A percentile compares a stretch with the other conserved stretches of the same genome.
Conservation (phyloP, 2,888 invertebrate genomes). For the Alcis repandata region DNA sequence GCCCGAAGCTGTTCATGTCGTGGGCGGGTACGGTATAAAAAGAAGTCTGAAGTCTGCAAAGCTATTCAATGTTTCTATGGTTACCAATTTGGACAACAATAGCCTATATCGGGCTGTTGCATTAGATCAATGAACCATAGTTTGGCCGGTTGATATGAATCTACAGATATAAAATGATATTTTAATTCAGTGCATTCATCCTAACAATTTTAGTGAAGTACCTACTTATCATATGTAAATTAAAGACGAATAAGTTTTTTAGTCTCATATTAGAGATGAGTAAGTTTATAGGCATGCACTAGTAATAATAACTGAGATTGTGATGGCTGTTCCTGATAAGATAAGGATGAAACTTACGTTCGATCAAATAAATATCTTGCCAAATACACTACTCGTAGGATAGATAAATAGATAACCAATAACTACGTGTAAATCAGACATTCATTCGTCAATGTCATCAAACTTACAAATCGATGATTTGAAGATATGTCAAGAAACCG, state of each 20-base stretch:
- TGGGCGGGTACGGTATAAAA: slow-evolving; percentile 47
- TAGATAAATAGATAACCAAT: neutral
- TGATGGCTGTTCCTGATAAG: neutral
- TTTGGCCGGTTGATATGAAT: neutral
- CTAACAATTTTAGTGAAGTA: too few species aligned
- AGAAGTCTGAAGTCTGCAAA: slow-evolving; percentile 52
- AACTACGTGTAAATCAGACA: neutral
- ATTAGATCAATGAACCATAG: slow-evolving; percentile 29
- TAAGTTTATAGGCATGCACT: neutral
- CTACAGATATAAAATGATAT: neutral
- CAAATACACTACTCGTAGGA: neutral
- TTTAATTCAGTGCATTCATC: too few species aligned
- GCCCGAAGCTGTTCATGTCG: slow-evolving; percentile 36
- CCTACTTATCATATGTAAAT: too few species aligned
- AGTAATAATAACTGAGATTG: neutral
- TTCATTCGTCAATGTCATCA: neutral
- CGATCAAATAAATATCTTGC: neutral
- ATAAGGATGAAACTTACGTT: slow-evolving; percentile 2
- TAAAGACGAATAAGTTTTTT: too few species aligned
- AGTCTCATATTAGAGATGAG: neutral
- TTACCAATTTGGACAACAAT: slow-evolving; percentile 74
- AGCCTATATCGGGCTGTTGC: slow-evolving; percentile 29
- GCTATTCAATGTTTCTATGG: slow-evolving; percentile 82
- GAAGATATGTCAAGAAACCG: neutral
- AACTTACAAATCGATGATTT: neutral